Percentiles rank a stretch among this genome's conserved stretches.
These are phyloP conservation scores for Allophyes oxyacanthae DNA, from an alignment of 2,888 invertebrate genomes.

Conservation along the genomic window DNA sequence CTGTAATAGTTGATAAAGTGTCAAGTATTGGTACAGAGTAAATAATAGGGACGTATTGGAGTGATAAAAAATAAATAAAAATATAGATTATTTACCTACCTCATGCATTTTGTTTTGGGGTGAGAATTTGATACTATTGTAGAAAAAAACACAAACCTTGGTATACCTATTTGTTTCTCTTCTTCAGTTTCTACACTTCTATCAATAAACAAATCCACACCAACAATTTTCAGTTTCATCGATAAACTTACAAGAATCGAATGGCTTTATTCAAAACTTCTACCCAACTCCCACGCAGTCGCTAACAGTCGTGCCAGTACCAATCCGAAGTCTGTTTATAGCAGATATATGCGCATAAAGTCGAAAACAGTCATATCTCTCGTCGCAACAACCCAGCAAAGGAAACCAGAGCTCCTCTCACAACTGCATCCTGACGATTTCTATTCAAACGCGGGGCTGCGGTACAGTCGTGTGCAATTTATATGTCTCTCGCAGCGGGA, in stretches of 20 bases:
- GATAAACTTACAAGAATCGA: constrained; percentile 21
- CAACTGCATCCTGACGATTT: constrained; percentile 60
- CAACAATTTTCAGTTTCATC: constrained; percentile 3
- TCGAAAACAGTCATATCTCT: constrained; percentile 51
- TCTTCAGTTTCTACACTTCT: no score
- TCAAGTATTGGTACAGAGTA: no score
- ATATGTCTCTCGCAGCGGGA: constrained; percentile 80
- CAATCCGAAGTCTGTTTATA: constrained; percentile 38
- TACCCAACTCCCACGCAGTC: constrained; percentile 2
- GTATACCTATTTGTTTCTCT: no score
- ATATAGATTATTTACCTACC: no score
- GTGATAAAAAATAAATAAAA: no score
- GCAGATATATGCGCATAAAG: constrained; percentile 52
- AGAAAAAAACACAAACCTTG: no score
- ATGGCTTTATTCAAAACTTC: constrained; percentile 38
- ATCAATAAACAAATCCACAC: background rate
- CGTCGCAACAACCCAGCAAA: constrained; percentile 32
- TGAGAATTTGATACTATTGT: no score
- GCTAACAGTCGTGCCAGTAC: constrained; percentile 17
- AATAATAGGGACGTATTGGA: no score
- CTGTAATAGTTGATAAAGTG: no score
- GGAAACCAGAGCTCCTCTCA: constrained; percentile 49
- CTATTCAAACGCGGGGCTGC: constrained; percentile 57
- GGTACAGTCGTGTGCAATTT: constrained; percentile 71
- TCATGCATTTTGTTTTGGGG: no score